A percentile compares a stretch with the other conserved stretches of the same genome.
These are phyloP conservation scores for Prosopocoilus inquinatus DNA, from an alignment of 2,888 invertebrate genomes.

Conservation along the genomic window DNA sequence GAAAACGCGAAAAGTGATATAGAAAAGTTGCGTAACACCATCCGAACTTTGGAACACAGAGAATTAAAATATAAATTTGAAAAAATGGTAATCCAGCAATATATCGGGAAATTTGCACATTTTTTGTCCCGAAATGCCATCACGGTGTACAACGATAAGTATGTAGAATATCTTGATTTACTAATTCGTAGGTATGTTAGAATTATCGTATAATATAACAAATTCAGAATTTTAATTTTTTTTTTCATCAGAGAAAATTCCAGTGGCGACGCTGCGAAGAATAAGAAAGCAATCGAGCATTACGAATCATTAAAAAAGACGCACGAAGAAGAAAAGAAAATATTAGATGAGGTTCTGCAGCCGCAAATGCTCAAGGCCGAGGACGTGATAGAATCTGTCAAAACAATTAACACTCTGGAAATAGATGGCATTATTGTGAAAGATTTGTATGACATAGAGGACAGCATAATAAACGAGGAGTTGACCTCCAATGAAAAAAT, in stretches of 20 bases:
- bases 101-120: slow-evolving; percentile 42
- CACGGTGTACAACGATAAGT: slow-evolving; percentile 42
- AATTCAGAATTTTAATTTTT: no score
- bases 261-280: slow-evolving; percentile 30
- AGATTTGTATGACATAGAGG: slow-evolving; percentile 34
- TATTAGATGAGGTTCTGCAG: slow-evolving; percentile 30
- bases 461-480: not conserved
- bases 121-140: slow-evolving; percentile 43
- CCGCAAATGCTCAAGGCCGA: slow-evolving; percentile 21
- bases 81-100: slow-evolving; percentile 32
- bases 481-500: not conserved
- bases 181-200: slow-evolving; percentile 38
- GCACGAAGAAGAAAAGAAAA: slow-evolving; percentile 34
- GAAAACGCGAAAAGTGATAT: not conserved
- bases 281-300: slow-evolving; percentile 27
- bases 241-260: slow-evolving; percentile 32
- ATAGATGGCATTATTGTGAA: slow-evolving; percentile 37
- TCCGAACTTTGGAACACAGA: not conserved
- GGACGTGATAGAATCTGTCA: slow-evolving; percentile 29
- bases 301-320: slow-evolving; percentile 29
- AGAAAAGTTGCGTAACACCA: not conserved
- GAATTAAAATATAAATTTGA: slow-evolving; percentile 25
- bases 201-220: no score
- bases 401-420: slow-evolving; percentile 34
- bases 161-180: slow-evolving; percentile 40